Base-by-base conservation (phyloP, 2,888 invertebrate species). In the Allacma fusca region DNA sequence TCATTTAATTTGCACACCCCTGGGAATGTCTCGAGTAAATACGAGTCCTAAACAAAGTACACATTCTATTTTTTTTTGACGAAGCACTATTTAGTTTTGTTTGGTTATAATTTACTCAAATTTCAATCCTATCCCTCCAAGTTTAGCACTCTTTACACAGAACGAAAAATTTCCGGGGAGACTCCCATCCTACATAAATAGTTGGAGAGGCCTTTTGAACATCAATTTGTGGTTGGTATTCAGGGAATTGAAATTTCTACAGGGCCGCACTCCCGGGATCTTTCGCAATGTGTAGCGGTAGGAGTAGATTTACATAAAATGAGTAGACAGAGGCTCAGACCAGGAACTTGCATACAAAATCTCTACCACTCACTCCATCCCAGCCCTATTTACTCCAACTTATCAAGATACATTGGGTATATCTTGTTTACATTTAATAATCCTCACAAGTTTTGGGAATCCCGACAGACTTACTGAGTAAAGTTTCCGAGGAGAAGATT, bases 131-230 rank as follows among this genome's bases (percentile, higher is more conserved):
- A 13, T 50, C 50, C 19, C 19, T 50, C n/a, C 9, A 13, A 19
- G 19, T n/a, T n/a, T 13, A 50, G 16, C 16, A 12, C 50, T 12
- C 7, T n/a, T 50, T 34, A 9, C 50, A 50, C 1, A 50, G n/a
- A 50, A 50, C 19, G 50, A 50, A 19, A 50, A 2, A 50, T 1
- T 19, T 50, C 2, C 40, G 40, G 40, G 7, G 7, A 40, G n/a
- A 40, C 13, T 5, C 13, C 5, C 40, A 40, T 40, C 13, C 5
- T 40, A 40, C 40, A 40, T 40, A n/a, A 23, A 72, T 23, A 62
- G 62, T 62, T 24, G n/a, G 72, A 72, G 57, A 59, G 71, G 72
- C 72, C 67, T 65, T 74, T 75, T 75, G 75, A 68, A 68, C 68
- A 75, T 67, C 75, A 75, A 75, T 75, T 74, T 64, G 74, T 64